Conservation (phyloP, 1,140 invertebrate genomes). For the Amyelois transitella region DNA sequence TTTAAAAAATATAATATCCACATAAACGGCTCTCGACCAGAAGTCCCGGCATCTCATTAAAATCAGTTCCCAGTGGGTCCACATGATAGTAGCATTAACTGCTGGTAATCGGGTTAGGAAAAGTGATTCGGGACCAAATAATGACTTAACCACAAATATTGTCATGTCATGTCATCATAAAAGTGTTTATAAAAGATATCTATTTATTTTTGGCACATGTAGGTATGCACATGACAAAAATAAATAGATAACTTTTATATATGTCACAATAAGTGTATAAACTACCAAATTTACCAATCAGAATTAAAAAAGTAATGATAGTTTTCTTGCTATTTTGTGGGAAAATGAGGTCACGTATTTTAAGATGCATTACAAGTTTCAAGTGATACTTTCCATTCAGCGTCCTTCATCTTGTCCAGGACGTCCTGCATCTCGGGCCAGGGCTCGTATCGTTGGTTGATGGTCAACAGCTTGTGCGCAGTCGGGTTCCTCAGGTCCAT, state of each 20-base stretch:
- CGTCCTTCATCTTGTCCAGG: conserved; percentile 49
- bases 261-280: no score
- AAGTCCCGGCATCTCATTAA: background rate
- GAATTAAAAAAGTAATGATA: no score
- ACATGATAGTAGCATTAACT: no score
- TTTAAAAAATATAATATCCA: background rate
- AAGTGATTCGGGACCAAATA: background rate
- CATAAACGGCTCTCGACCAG: background rate
- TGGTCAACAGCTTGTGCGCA: conserved; percentile 41
- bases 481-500: conserved; percentile 51
- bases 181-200: no score
- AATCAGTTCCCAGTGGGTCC: background rate
- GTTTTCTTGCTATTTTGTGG: no score
- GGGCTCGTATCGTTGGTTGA: conserved; percentile 53
- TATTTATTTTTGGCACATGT: no score
- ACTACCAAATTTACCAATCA: no score
- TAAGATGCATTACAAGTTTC: background rate
- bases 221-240: no score
- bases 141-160: background rate
- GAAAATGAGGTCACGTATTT: no score
- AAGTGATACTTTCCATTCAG: conserved; percentile 23
- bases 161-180: no score
- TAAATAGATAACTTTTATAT: no score
- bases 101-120: background rate
- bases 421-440: conserved; percentile 61